Evolutionary conservation across 1,140 invertebrate genomes (phyloP), one percentile per base, ranked within the genome.

Genomic region (Sarcophaga bullata): DNA sequence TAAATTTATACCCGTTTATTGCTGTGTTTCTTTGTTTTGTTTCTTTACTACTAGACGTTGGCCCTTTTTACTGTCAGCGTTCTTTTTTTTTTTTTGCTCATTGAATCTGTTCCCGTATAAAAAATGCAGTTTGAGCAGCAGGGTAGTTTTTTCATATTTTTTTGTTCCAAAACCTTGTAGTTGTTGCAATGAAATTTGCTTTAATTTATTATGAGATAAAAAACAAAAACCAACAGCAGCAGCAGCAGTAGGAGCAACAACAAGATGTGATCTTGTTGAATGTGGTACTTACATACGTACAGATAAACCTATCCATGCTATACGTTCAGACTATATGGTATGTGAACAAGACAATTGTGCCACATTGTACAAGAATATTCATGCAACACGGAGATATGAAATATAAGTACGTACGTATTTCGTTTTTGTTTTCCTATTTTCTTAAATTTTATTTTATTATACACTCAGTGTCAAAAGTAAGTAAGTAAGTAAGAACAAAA

Each of bases 321-420:
- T 37, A 37, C 25, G 25, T 37, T 37, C 25, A 37, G 25, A 37
- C 25, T 37, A 2, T 37, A 37, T 58, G 54, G 54, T 58, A 58
- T 58, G 54, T 58, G 15, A 7, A n/a, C 13, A 13, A n/a, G 54
- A 13, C 15, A n/a, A n/a, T 58, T n/a, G 11, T 58, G n/a, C 54
- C 15, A 58, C 54, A n/a, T 13, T 58, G 54, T 58, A 58, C 25
- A 37, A 37, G 15, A 58, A 58, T n/a, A 58, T 58, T 58, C 10
- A 58, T 58, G 54, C 54, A 58, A 58, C 54, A n/a, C 15, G 54
- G 54, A 58, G 54, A 58, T 58, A 58, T 58, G 54, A 58, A 58
- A 58, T 58, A n/a, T 58, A 58, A 58, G 13, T 37, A 37, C 25
- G 25, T 37, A 37, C 25, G 25, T 37, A 58, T 58, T 58, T 58